phyloP scores from a whole-genome alignment of 2,888 invertebrate species.

The Hipparchia semele region DNA sequence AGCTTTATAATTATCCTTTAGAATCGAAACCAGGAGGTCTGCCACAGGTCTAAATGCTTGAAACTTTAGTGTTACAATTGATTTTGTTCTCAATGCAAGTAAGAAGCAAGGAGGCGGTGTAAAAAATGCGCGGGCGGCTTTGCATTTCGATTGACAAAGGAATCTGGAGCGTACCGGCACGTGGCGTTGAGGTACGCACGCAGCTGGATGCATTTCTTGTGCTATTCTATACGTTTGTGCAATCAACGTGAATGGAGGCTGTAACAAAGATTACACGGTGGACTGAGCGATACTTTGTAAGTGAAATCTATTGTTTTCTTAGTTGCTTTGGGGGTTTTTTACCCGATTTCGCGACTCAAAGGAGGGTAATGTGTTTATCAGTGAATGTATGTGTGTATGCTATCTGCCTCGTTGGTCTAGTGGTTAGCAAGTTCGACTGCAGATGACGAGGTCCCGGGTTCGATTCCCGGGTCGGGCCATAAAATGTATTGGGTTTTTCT shows the following conservation, averaged over 20 bases:
- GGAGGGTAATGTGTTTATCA: too few species aligned
- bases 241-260: constrained; percentile 7
- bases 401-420: too few species aligned
- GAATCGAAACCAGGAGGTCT: too few species aligned
- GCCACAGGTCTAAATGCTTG: background rate
- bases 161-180: constrained; percentile 36
- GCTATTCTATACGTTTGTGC: constrained; percentile 14
- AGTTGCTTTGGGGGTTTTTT: background rate
- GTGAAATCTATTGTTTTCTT: background rate
- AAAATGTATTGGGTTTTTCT: too few species aligned
- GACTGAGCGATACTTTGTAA: constrained; percentile 5
- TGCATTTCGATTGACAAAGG: constrained; percentile 26
- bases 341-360: too few species aligned
- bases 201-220: constrained; percentile 36
- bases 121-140: constrained; percentile 31
- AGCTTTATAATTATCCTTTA: too few species aligned
- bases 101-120: constrained; percentile 1
- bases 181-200: constrained; percentile 17
- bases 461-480: too few species aligned
- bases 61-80: background rate
- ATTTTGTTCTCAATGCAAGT: background rate
- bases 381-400: too few species aligned
- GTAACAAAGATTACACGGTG: constrained; percentile 16
- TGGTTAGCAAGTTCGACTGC: too few species aligned
- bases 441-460: too few species aligned